These are phyloP conservation scores for Melitaea cinxia DNA, from an alignment of 1,140 invertebrate genomes.

Conservation along the genomic window DNA sequence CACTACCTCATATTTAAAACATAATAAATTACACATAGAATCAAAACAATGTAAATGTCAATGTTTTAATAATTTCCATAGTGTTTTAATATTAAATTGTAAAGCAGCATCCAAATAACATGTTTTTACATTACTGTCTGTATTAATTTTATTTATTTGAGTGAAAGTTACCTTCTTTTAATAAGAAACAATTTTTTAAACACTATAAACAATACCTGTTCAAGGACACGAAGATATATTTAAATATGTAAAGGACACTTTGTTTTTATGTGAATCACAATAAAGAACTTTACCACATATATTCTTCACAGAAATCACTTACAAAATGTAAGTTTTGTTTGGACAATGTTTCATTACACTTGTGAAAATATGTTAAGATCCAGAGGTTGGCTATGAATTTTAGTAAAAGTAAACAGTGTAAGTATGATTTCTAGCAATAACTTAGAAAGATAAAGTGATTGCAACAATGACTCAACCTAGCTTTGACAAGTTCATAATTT, in stretches of 20 bases:
- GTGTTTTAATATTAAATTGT: background rate
- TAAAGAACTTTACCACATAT: slow-evolving; percentile 29
- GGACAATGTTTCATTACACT: slow-evolving; percentile 10
- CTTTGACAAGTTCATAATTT: slow-evolving; percentile 79
- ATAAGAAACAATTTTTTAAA: background rate
- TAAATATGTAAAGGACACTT: slow-evolving; percentile 5
- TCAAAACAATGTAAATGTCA: no score
- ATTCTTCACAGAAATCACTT: background rate
- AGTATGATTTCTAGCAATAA: slow-evolving; percentile 44
- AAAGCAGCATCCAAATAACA: background rate
- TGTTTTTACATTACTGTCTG: slow-evolving; percentile 4
- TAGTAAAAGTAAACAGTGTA: slow-evolving; percentile 40
- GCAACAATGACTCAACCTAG: slow-evolving; percentile 79
- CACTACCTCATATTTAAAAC: no score
- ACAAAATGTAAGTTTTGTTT: slow-evolving; percentile 10
- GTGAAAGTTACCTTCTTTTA: slow-evolving; percentile 9
- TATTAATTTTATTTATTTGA: slow-evolving; percentile 1
- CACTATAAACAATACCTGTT: background rate
- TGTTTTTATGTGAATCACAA: slow-evolving; percentile 36
- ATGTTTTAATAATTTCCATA: background rate
- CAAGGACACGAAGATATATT: background rate
- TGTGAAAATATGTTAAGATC: background rate
- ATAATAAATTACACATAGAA: no score
- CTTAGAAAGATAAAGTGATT: slow-evolving; percentile 57
- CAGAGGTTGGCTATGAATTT: slow-evolving; percentile 1